These are phyloP conservation scores for Myripristis jacobus DNA, from an alignment of 2,797 vertebrate species.

Conservation along the genomic window DNA sequence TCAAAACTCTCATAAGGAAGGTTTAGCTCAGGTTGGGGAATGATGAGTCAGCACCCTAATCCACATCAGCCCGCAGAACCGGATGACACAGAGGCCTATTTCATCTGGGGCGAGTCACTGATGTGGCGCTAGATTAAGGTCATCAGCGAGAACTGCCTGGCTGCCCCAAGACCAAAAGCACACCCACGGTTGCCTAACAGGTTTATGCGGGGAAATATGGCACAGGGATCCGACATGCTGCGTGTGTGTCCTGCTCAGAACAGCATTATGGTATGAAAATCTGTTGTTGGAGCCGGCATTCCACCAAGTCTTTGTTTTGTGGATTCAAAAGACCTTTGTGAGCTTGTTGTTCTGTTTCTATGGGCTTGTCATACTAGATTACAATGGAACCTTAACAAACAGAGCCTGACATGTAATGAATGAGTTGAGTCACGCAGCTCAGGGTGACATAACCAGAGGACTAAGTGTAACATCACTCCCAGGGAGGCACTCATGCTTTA, in stretches of 20 bases:
- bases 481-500: neutral
- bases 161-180: slow-evolving; percentile 16
- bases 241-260: slow-evolving; percentile 41
- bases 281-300: slow-evolving; percentile 56
- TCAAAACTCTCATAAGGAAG: neutral
- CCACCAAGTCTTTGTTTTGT: slow-evolving; percentile 61
- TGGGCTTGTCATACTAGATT: slow-evolving; percentile 34
- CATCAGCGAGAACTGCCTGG: slow-evolving; percentile 17
- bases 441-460: slow-evolving; percentile 1
- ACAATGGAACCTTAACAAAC: slow-evolving; percentile 7
- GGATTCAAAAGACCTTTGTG: slow-evolving; percentile 55
- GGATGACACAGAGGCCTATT: slow-evolving; percentile 23
- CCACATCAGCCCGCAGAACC: slow-evolving; percentile 5
- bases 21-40: neutral
- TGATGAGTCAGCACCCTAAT: slow-evolving; percentile 20
- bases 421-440: neutral
- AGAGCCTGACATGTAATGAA: slow-evolving; percentile 21
- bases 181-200: slow-evolving; percentile 51
- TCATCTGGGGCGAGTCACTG: neutral
- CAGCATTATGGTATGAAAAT: slow-evolving; percentile 54
- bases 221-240: slow-evolving; percentile 30
- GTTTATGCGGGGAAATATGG: slow-evolving; percentile 54
- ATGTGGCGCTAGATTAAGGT: slow-evolving; percentile 37
- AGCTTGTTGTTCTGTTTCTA: slow-evolving; percentile 49
- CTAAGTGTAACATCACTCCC: neutral